Percentiles rank a stretch among this genome's conserved stretches.
These are phyloP conservation scores for Mactromeris polynyma DNA, from an alignment of 2,888 invertebrate genomes.

Conservation along the genomic window DNA sequence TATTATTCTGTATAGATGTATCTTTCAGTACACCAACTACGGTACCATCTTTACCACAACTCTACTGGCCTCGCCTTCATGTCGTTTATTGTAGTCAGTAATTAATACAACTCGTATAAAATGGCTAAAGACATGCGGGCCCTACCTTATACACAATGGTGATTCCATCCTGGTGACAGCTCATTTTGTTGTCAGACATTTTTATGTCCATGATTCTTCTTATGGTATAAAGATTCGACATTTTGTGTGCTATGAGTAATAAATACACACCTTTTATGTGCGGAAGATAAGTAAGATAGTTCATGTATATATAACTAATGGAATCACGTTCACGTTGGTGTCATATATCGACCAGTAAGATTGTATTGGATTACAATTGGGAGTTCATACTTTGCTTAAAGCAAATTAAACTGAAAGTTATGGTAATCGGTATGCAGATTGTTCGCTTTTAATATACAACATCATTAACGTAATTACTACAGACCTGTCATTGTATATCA, in stretches of 20 bases:
- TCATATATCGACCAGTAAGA: too few species aligned
- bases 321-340: too few species aligned
- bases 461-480: too few species aligned
- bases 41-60: background rate
- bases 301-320: too few species aligned
- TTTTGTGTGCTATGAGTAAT: background rate
- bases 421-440: too few species aligned
- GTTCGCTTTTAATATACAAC: too few species aligned
- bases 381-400: too few species aligned
- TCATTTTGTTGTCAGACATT: background rate
- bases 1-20: too few species aligned
- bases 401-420: too few species aligned
- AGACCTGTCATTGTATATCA: too few species aligned
- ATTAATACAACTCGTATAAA: background rate
- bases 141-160: background rate
- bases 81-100: background rate
- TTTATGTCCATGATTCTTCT: background rate
- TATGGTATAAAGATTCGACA: background rate
- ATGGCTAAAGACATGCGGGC: background rate
- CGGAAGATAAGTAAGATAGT: background rate
- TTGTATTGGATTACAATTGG: too few species aligned
- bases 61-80: too few species aligned
- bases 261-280: background rate
- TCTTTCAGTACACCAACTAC: background rate
- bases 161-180: background rate